Percentiles rank a stretch among this genome's conserved stretches.
phyloP scores from a whole-genome alignment of 2,113 vertebrate genomes.

The Elephantulus edwardii region DNA sequence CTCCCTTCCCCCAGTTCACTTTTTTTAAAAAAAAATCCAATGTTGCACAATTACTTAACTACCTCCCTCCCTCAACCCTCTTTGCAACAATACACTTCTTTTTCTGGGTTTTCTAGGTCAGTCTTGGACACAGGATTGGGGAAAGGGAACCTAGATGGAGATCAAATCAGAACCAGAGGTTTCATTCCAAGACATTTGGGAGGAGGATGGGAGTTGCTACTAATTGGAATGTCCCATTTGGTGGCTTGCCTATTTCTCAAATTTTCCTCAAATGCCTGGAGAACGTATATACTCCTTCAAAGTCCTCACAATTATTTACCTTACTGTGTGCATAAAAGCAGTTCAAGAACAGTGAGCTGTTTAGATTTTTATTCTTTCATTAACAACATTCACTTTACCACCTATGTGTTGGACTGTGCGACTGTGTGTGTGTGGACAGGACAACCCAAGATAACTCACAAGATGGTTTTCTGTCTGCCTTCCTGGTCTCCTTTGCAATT shows the following conservation, averaged over 20 bases:
- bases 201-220: neutral
- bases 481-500: conserved; percentile 20
- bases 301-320: neutral
- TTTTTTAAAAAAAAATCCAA: too few species aligned
- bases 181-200: neutral
- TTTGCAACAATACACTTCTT: too few species aligned
- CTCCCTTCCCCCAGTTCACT: too few species aligned
- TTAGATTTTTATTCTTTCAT: neutral
- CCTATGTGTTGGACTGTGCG: neutral
- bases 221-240: neutral
- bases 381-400: neutral
- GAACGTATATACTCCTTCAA: neutral
- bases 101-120: conserved; percentile 52
- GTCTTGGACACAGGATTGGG: neutral
- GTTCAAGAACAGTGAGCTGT: neutral
- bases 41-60: too few species aligned
- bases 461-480: neutral
- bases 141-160: neutral
- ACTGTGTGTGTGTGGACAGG: neutral
- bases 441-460: neutral
- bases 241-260: neutral
- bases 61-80: too few species aligned
- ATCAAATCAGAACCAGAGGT: neutral
- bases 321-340: neutral
- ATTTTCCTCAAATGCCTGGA: neutral